Evolutionary conservation across 2,888 invertebrate species (phyloP).

Genomic region (Abrostola tripartita): DNA sequence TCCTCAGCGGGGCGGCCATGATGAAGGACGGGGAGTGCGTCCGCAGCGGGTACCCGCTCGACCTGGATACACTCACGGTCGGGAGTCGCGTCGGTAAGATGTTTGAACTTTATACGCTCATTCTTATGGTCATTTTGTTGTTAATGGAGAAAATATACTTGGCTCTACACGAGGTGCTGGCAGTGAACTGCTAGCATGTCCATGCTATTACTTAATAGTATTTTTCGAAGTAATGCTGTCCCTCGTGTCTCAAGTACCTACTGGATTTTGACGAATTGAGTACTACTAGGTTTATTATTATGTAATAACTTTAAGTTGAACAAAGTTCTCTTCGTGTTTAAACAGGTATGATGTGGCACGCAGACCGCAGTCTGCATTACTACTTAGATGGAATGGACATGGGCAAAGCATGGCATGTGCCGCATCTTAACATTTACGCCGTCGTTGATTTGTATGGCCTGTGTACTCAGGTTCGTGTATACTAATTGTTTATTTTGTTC

Average conservation of each 20-base stretch:
- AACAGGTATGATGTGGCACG: slow-evolving; percentile 94
- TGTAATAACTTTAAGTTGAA: neutral
- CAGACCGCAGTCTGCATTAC: slow-evolving; percentile 95
- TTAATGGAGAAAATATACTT: too few relatives aligned
- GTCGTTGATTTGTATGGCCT: slow-evolving; percentile 98
- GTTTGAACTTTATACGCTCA: too few relatives aligned
- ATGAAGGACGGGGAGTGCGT: slow-evolving; percentile 97
- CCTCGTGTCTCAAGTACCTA: too few relatives aligned
- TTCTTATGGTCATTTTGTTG: too few relatives aligned
- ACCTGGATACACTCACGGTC: slow-evolving; percentile 93
- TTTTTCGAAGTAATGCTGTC: too few relatives aligned
- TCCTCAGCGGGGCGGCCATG: slow-evolving; percentile 96
- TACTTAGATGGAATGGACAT: slow-evolving; percentile 95
- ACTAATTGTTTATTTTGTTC: too few relatives aligned
- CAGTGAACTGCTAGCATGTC: too few relatives aligned
- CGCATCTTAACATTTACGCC: slow-evolving; percentile 94
- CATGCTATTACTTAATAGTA: too few relatives aligned
- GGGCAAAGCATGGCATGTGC: slow-evolving; percentile 94
- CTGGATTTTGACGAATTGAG: too few relatives aligned
- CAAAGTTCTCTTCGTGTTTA: slow-evolving; percentile 4
- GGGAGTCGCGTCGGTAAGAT: slow-evolving; percentile 92
- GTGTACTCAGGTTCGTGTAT: slow-evolving; percentile 92
- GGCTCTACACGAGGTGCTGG: too few relatives aligned
- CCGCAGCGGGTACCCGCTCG: slow-evolving; percentile 94
- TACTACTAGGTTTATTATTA: too few relatives aligned